Conservation (phyloP, 2,113 vertebrate species). For the Nothocercus nigrocapillus region DNA sequence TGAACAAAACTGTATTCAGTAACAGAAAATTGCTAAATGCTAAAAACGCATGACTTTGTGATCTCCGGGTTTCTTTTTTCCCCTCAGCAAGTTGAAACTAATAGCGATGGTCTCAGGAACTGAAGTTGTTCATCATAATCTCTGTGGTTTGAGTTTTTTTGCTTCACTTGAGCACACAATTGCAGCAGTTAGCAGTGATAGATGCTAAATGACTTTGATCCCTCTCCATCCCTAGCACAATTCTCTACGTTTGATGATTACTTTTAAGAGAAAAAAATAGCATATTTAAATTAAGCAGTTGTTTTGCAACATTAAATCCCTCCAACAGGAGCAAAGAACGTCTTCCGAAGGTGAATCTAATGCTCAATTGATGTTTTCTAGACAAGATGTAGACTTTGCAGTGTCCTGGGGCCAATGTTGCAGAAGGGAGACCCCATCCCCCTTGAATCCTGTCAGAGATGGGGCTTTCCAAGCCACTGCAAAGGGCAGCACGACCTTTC, state of each 20-base stretch:
- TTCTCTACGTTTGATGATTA: background rate
- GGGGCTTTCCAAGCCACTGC: too few species aligned
- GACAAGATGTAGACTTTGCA: too few species aligned
- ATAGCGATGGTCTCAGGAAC: background rate
- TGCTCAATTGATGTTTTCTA: background rate
- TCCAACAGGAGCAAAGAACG: background rate
- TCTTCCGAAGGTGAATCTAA: background rate
- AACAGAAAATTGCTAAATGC: slow-evolving; percentile 33
- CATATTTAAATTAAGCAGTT: slow-evolving; percentile 28
- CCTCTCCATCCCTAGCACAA: background rate
- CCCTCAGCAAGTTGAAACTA: background rate
- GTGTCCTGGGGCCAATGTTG: too few species aligned
- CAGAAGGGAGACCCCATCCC: too few species aligned
- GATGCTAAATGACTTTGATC: background rate
- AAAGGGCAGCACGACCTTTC: too few species aligned
- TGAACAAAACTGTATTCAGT: slow-evolving; percentile 21
- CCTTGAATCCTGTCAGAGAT: too few species aligned
- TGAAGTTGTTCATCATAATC: background rate
- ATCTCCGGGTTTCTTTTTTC: background rate
- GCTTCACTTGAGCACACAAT: background rate
- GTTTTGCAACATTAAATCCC: background rate
- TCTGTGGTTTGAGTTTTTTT: background rate
- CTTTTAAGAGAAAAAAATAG: background rate
- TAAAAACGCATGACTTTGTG: background rate
- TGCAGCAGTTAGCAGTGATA: background rate